Evolutionary conservation across 2,113 vertebrate genomes (phyloP).

Genomic region (Forbesichthys agassizii): DNA sequence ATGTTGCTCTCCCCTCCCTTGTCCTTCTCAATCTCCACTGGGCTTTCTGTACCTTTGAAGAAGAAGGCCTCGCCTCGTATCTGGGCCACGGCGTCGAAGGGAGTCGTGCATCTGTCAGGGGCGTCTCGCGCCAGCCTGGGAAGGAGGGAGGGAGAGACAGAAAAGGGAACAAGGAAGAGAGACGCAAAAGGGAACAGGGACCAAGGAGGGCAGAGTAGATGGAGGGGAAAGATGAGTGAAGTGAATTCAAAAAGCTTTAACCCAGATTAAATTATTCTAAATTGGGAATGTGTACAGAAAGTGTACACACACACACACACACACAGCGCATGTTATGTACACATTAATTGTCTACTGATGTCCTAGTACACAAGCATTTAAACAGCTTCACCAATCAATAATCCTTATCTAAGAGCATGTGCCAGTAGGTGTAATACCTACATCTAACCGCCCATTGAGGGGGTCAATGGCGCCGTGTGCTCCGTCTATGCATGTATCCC

Average conservation of each 20-base stretch:
- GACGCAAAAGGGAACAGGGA: not conserved
- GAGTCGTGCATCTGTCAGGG: conserved; percentile 86
- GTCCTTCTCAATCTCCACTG: conserved; percentile 8
- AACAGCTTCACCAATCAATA: not conserved
- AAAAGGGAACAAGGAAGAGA: conserved; percentile 14
- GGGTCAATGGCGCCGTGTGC: conserved; percentile 27
- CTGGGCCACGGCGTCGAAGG: conserved; percentile 94
- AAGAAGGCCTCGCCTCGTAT: conserved; percentile 97
- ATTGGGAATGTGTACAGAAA: not conserved
- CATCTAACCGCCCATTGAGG: conserved; percentile 8
- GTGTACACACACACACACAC: not conserved
- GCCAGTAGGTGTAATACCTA: not conserved
- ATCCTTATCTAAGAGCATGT: not conserved
- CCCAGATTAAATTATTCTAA: too few species aligned
- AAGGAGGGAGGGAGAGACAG: conserved; percentile 16
- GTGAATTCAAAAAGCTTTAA: not conserved
- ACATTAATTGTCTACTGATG: not conserved
- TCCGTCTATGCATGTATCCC: conserved; percentile 39
- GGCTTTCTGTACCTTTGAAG: conserved; percentile 87
- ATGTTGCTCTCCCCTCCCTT: conserved; percentile 19
- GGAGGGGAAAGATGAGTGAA: not conserved
- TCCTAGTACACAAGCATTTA: not conserved
- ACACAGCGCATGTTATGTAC: not conserved
- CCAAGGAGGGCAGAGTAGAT: not conserved
- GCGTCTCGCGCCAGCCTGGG: conserved; percentile 80